Evolutionary conservation across 2,113 vertebrate species (phyloP), one percentile per base, ranked within the genome.

Genomic region (Epinephelus fuscoguttatus): DNA sequence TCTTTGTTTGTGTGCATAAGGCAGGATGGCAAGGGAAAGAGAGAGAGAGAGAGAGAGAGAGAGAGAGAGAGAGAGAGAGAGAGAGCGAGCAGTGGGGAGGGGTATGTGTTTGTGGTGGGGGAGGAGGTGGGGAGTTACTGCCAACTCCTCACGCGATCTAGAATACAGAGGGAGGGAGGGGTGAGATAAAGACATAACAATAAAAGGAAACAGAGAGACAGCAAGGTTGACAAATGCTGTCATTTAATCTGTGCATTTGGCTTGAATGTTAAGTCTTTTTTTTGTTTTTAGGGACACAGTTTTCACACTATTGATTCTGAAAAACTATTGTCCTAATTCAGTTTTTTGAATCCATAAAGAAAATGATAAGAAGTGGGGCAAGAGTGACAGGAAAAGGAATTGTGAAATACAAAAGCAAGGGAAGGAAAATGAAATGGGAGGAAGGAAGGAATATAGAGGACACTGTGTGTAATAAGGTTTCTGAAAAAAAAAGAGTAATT

Each of bases 1-100:
- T 87, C 83, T 92, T 92, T 94, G 95, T 95, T 95, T 94, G 70
- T 94, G 88, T 90, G 91, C 86, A 72, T 33, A 59, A 92, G 76
- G 86, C 79, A 18, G 87, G 76, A 89, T 50, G 64, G 76, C 1
- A 77, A 83, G 70, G 12, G 78, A 76, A 85, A 1, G 27, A 61
- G 77, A 75, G 80, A 45, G 74, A 56, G 57, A 25, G 19, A 75
- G 80, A 45, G 74, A 56, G 60, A 27, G 19, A 27, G 27, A 64
- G 77, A 75, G 74, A 56, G 57, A 25, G 25, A 27, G 25, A 27
- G 27, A 64, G 77, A 75, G 80, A 45, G 74, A 56, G 57, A 25
- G 19, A 75, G 80, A 45, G 74, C 53, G 60, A 27, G 19, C 7
- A 42, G 33, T n/a, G 64, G 53, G 60, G 23, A 52, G 57, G 74